phyloP scores from a whole-genome alignment of 1,140 invertebrate species.

The Chironomus tepperi region DNA sequence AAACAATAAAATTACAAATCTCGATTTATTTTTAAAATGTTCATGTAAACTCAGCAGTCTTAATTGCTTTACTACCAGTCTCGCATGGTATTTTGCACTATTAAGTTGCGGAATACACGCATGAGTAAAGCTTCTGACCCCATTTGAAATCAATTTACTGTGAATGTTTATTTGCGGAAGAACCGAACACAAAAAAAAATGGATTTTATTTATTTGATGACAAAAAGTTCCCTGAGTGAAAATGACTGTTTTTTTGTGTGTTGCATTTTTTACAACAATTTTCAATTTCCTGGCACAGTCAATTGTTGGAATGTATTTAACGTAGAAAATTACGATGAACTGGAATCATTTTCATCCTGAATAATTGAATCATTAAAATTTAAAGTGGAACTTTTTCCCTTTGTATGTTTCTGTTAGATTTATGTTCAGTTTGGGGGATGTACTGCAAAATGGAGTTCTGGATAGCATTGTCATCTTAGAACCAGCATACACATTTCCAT shows the following conservation, averaged over 20 bases:
- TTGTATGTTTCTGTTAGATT: no score
- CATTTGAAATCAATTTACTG: conserved; percentile 14
- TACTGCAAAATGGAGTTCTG: no score
- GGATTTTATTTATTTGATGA: conserved; percentile 8
- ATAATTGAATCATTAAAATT: background rate
- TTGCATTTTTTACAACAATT: background rate
- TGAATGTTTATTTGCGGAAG: conserved; percentile 1
- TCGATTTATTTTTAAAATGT: no score
- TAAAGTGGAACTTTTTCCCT: no score
- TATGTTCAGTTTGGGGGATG: no score
- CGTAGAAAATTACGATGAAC: background rate
- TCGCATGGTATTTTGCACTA: background rate
- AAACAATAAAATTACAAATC: no score
- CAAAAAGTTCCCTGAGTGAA: background rate
- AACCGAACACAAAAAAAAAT: background rate
- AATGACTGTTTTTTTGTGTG: no score
- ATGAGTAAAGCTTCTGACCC: background rate
- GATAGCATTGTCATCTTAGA: no score
- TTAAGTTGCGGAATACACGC: background rate
- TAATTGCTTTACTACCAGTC: no score
- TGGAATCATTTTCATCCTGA: background rate
- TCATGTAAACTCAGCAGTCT: no score
- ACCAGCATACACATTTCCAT: no score
- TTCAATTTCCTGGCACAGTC: conserved; percentile 11
- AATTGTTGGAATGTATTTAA: conserved; percentile 3